These are phyloP conservation scores for Saturnia japonica DNA, from an alignment of 2,888 invertebrate species.

Conservation along the genomic window DNA sequence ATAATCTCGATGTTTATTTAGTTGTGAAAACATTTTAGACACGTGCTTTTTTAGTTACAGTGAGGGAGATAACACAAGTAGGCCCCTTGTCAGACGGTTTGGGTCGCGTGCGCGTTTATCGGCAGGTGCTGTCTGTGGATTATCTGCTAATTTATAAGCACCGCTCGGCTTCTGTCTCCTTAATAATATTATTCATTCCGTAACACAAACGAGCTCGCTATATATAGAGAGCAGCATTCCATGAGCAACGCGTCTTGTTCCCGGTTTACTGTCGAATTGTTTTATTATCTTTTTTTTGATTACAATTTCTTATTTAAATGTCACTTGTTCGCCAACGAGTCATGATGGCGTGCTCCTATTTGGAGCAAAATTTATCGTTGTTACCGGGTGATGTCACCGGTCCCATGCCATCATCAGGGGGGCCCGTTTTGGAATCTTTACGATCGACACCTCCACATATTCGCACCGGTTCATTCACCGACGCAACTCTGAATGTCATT, in stretches of 20 bases:
- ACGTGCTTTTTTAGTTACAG: conserved; percentile 53
- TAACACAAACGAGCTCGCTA: conserved; percentile 73
- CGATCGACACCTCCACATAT: conserved; percentile 77
- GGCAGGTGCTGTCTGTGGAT: conserved; percentile 71
- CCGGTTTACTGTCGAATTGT: conserved; percentile 61
- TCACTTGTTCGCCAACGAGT: conserved; percentile 45
- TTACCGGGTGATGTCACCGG: conserved; percentile 71
- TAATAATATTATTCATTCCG: conserved; percentile 72
- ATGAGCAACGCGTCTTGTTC: conserved; percentile 59
- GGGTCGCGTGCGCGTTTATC: conserved; percentile 59
- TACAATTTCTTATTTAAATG: conserved; percentile 65
- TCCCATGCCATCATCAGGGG: conserved; percentile 60
- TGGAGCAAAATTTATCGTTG: conserved; percentile 53
- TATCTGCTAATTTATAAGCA: conserved; percentile 76
- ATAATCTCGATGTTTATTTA: conserved; percentile 60
- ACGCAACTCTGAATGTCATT: conserved; percentile 60
- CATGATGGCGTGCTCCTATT: conserved; percentile 50
- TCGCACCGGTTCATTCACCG: conserved; percentile 75
- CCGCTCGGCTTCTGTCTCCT: conserved; percentile 72
- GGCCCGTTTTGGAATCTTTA: conserved; percentile 75
- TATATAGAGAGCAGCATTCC: conserved; percentile 74
- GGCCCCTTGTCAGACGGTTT: conserved; percentile 23
- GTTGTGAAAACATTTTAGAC: conserved; percentile 46
- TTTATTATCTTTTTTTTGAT: conserved; percentile 63
- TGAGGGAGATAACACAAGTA: conserved; percentile 40